phyloP scores from a whole-genome alignment of 35 echinoderm and acorn worm genomes.

The Amphiura filiformis region DNA sequence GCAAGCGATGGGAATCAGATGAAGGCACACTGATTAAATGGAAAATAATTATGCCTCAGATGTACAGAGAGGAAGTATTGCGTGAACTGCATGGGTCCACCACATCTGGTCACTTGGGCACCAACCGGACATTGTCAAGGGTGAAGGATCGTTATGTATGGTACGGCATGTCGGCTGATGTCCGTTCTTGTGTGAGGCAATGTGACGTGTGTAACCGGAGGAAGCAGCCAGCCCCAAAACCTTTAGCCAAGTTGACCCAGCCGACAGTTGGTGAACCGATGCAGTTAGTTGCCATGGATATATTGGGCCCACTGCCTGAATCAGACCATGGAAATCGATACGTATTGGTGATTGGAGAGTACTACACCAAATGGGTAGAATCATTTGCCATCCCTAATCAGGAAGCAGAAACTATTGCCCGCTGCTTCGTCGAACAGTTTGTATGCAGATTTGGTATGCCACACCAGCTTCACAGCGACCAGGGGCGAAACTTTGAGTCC shows the following conservation, averaged over 20 bases:
- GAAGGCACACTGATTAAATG: constrained; percentile 23
- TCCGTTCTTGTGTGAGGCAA: constrained; percentile 21
- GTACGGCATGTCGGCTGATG: constrained; percentile 34
- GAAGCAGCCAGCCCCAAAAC: constrained; percentile 39
- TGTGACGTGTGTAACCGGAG: constrained; percentile 45
- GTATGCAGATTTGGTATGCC: constrained; percentile 45
- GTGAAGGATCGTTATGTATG: constrained; percentile 43
- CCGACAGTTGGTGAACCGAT: constrained; percentile 26
- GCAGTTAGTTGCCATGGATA: constrained; percentile 19
- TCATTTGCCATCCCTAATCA: constrained; percentile 17
- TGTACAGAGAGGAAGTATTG: constrained; percentile 31
- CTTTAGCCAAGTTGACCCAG: too few species aligned
- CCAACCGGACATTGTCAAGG: constrained; percentile 36
- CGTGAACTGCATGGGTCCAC: constrained; percentile 19
- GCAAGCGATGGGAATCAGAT: constrained; percentile 54
- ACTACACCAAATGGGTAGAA: constrained; percentile 32
- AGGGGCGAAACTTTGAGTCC: constrained; percentile 49
- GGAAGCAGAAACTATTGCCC: constrained; percentile 33
- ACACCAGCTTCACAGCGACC: constrained; percentile 5
- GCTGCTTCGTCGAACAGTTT: constrained; percentile 19
- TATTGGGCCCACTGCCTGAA: constrained; percentile 10
- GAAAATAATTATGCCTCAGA: constrained; percentile 44
- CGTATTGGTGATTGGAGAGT: constrained; percentile 12
- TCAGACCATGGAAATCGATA: constrained; percentile 6
- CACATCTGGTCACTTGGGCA: constrained; percentile 27